phyloP scores from a whole-genome alignment of 37 sponge, comb jelly and placozoan genomes.

The Crambe crambe region DNA sequence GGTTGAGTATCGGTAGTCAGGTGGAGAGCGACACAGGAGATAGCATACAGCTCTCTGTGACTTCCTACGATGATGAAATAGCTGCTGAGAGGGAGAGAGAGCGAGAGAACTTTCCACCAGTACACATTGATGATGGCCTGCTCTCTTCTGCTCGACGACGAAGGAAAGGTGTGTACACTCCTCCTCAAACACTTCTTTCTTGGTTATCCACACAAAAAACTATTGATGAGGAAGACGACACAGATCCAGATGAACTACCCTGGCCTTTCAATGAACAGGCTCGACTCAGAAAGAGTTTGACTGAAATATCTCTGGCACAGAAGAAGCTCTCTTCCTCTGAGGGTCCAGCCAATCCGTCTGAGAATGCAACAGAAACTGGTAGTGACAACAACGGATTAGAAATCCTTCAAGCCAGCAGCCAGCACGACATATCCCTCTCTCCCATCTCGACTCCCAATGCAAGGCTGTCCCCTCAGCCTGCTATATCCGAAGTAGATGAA shows the following conservation, averaged over 20 bases:
- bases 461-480: neutral
- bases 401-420: neutral
- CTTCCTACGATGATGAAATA: conserved; percentile 72
- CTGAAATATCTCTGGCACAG: conserved; percentile 44
- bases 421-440: neutral
- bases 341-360: neutral
- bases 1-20: conserved; percentile 47
- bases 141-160: conserved; percentile 4
- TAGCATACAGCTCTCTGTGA: conserved; percentile 74
- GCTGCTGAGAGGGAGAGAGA: conserved; percentile 50
- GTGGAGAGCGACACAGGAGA: conserved; percentile 48
- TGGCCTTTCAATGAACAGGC: conserved; percentile 78
- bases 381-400: neutral
- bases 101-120: neutral
- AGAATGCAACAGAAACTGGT: neutral
- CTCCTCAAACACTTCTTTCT: conserved; percentile 44
- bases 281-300: conserved; percentile 29
- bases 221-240: conserved; percentile 18
- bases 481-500: neutral
- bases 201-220: conserved; percentile 56
- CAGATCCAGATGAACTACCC: conserved; percentile 39
- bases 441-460: neutral
- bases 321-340: neutral
- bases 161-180: conserved; percentile 37
- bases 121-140: conserved; percentile 7